These are phyloP conservation scores for Notothenia rossii DNA, from an alignment of 2,113 vertebrate genomes.

Conservation along the genomic window DNA sequence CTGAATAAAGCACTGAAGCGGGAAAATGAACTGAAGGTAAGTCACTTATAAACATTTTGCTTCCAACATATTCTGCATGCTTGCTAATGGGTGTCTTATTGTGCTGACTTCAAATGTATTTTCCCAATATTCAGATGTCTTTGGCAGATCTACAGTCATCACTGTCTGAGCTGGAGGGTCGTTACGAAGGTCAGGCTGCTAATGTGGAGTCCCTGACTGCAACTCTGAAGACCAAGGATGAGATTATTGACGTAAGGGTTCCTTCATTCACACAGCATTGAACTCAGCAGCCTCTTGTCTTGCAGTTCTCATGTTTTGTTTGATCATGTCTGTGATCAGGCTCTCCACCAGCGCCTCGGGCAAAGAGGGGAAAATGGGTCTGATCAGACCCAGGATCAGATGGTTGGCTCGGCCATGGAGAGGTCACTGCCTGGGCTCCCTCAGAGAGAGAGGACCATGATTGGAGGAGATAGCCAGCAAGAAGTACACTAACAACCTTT, in stretches of 20 bases:
- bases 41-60: constrained; percentile 13
- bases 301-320: constrained; percentile 1
- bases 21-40: constrained; percentile 84
- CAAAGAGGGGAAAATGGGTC: constrained; percentile 55
- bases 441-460: constrained; percentile 83
- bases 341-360: constrained; percentile 75
- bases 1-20: constrained; percentile 83
- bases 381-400: constrained; percentile 54
- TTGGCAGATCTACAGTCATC: constrained; percentile 77
- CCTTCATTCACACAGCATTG: constrained; percentile 5
- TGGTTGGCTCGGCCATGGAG: constrained; percentile 61
- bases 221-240: constrained; percentile 83
- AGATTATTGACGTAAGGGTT: constrained; percentile 81
- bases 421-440: constrained; percentile 75
- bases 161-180: constrained; percentile 77
- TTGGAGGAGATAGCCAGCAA: constrained; percentile 83
- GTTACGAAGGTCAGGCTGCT: constrained; percentile 71
- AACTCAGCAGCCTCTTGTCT: neutral
- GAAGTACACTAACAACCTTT: constrained; percentile 65
- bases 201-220: constrained; percentile 80
- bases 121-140: constrained; percentile 71
- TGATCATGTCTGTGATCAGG: constrained; percentile 62
- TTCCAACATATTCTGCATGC: neutral
- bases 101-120: neutral
- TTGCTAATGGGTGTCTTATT: neutral